These are phyloP conservation scores for Lamprologus callipterus DNA, from an alignment of 2,113 vertebrate genomes.

Conservation along the genomic window DNA sequence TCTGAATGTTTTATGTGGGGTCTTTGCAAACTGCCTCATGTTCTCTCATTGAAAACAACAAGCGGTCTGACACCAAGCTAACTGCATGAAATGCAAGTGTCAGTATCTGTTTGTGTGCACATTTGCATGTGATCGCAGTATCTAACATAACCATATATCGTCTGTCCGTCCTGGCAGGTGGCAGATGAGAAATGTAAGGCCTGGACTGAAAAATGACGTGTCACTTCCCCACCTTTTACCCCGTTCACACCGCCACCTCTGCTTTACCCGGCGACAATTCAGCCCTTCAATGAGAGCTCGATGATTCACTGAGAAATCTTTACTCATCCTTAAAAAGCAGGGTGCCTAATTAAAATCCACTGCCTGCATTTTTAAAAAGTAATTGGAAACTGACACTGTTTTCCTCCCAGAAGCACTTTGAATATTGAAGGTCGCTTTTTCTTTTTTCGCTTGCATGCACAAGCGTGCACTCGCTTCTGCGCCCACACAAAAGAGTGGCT, in stretches of 20 bases:
- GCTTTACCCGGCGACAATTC: neutral
- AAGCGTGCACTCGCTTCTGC: neutral
- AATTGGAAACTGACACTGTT: neutral
- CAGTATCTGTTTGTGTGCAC: neutral
- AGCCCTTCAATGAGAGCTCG: neutral
- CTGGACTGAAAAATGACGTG: neutral
- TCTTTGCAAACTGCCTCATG: neutral
- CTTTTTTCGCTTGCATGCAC: neutral
- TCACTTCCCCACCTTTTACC: neutral
- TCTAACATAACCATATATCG: neutral
- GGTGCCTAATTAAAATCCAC: slow-evolving; percentile 2
- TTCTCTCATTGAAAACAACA: slow-evolving; percentile 7
- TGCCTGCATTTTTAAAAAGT: neutral
- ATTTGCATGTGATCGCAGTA: neutral
- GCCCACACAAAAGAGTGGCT: neutral
- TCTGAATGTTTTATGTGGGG: neutral
- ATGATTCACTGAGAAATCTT: neutral
- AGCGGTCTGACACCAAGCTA: neutral
- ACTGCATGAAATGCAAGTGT: neutral
- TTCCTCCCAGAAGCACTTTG: neutral
- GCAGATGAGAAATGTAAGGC: neutral
- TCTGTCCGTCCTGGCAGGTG: neutral
- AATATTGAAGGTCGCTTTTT: slow-evolving; percentile 3
- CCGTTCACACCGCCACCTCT: neutral
- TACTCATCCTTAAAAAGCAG: neutral